Conservation (phyloP, 2,888 invertebrate species). For the Cheilosia pagana region DNA sequence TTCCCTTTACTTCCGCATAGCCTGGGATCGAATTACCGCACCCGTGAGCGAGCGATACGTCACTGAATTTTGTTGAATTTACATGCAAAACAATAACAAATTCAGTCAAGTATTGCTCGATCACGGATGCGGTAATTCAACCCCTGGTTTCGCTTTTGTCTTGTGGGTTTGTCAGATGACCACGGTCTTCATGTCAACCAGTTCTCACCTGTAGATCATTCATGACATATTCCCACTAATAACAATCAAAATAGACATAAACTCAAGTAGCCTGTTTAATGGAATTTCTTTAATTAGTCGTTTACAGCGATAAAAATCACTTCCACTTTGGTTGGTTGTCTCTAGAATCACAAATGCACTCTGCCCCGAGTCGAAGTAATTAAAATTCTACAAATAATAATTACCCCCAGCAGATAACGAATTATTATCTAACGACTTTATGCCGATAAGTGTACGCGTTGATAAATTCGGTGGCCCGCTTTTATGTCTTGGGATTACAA, state of each 20-base stretch:
- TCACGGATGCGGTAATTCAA: too few relatives aligned
- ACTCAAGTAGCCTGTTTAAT: background rate
- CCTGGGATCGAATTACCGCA: too few relatives aligned
- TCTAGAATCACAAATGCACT: constrained; percentile 11
- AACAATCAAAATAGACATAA: background rate
- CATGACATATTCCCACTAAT: too few relatives aligned
- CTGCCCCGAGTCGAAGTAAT: background rate
- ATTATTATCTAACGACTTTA: constrained; percentile 3
- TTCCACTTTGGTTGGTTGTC: constrained; percentile 11
- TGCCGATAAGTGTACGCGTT: constrained; percentile 21
- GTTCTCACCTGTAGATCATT: too few relatives aligned
- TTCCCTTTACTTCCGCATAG: too few relatives aligned
- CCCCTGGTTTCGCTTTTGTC: too few relatives aligned
- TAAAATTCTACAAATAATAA: constrained; percentile 36
- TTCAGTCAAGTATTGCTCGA: too few relatives aligned
- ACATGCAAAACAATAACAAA: too few relatives aligned
- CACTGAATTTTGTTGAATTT: too few relatives aligned
- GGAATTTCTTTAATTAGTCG: constrained; percentile 19
- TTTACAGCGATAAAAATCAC: constrained; percentile 18
- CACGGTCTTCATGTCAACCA: too few relatives aligned
- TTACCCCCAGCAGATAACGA: constrained; percentile 26
- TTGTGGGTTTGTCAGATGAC: too few relatives aligned
- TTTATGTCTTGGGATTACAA: constrained; percentile 15
- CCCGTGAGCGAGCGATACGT: too few relatives aligned
- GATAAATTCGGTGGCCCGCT: constrained; percentile 12